phyloP scores from a whole-genome alignment of 2,888 invertebrate genomes.

The Hoplodrina ambigua region DNA sequence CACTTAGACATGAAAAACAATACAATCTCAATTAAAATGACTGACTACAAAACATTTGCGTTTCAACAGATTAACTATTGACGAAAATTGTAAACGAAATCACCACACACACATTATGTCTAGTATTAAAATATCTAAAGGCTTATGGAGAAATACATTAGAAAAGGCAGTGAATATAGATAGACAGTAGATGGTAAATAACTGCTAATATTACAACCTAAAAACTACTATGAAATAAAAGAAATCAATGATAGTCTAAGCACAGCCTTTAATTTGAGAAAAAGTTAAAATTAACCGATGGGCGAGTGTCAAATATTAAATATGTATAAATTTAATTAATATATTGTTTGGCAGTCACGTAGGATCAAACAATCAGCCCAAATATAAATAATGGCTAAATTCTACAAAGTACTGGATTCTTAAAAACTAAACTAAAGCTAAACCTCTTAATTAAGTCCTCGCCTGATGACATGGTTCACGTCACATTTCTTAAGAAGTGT shows the following conservation, averaged over 20 bases:
- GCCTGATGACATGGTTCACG: too few species aligned
- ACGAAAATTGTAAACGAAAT: background rate
- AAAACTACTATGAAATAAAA: slow-evolving; percentile 45
- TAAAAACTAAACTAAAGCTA: background rate
- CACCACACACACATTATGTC: background rate
- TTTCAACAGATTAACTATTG: background rate
- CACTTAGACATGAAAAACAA: slow-evolving; percentile 6
- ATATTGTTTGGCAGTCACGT: background rate
- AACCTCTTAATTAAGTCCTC: too few species aligned
- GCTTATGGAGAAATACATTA: slow-evolving; percentile 19
- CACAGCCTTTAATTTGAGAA: slow-evolving; percentile 75
- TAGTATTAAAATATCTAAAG: slow-evolving; percentile 8
- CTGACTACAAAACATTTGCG: background rate
- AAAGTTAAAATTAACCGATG: slow-evolving; percentile 37
- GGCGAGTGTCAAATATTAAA: slow-evolving; percentile 21
- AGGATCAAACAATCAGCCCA: too few species aligned
- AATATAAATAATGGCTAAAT: background rate
- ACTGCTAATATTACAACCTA: slow-evolving; percentile 47
- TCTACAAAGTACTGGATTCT: background rate
- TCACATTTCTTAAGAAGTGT: too few species aligned
- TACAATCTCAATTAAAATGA: slow-evolving; percentile 12
- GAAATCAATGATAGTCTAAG: slow-evolving; percentile 64
- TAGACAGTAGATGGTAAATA: slow-evolving; percentile 31
- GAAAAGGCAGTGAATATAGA: slow-evolving; percentile 51
- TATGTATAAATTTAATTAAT: too few species aligned